Evolutionary conservation across 2,888 invertebrate genomes (phyloP).

Genomic region (Baronia brevicornis): DNA sequence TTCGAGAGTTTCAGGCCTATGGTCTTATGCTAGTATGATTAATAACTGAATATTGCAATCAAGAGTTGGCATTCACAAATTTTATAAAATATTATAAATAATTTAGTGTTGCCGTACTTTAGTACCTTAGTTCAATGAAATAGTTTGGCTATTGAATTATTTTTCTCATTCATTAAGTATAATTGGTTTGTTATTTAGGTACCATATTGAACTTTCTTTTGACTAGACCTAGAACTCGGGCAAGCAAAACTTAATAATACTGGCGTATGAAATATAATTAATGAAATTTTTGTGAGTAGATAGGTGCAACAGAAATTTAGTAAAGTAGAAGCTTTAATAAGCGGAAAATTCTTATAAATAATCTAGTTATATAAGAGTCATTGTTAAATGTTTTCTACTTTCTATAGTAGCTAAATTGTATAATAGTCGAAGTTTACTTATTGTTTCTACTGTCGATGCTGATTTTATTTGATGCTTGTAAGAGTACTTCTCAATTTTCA

Average conservation of each 20-base stretch:
- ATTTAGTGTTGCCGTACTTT: constrained; percentile 25
- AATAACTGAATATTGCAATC: too few relatives aligned
- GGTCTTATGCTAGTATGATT: too few relatives aligned
- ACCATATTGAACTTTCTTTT: too few relatives aligned
- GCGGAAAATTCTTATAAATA: constrained; percentile 23
- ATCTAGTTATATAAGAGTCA: constrained; percentile 32
- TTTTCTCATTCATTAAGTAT: too few relatives aligned
- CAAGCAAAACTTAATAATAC: constrained; percentile 7
- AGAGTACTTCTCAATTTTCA: not conserved
- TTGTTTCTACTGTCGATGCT: constrained; percentile 20
- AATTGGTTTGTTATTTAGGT: too few relatives aligned
- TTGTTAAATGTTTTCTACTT: constrained; percentile 48
- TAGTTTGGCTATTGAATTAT: too few relatives aligned
- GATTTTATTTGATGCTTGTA: constrained; percentile 6
- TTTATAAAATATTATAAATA: constrained; percentile 28
- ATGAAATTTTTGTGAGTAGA: too few relatives aligned
- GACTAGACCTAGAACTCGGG: too few relatives aligned
- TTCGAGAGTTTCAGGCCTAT: too few relatives aligned
- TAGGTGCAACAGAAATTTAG: constrained; percentile 1
- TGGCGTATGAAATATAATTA: too few relatives aligned
- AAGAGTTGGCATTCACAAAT: constrained; percentile 23
- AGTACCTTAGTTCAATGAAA: too few relatives aligned
- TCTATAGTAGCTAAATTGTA: constrained; percentile 37
- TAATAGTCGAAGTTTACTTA: constrained; percentile 18
- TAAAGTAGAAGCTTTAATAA: constrained; percentile 1